Percentiles rank a stretch among this genome's conserved stretches.
Evolutionary conservation across 2,888 invertebrate species (phyloP).

Genomic region (Stenurella melanura): DNA sequence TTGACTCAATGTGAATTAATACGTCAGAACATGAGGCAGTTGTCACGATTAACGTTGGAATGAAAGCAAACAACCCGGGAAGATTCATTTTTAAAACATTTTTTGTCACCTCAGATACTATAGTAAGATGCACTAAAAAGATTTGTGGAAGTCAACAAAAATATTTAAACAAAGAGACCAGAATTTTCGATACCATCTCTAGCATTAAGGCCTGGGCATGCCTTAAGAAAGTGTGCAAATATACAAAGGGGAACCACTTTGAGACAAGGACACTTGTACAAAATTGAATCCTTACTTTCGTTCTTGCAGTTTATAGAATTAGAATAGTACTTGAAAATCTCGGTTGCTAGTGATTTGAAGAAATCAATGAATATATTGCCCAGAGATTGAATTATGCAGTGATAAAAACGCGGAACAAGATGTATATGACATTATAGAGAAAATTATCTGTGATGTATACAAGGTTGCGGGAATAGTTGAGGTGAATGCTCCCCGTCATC

Average conservation of each 20-base stretch:
- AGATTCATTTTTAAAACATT: neutral
- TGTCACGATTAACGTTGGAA: slow-evolving; percentile 33
- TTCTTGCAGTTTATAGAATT: slow-evolving; percentile 41
- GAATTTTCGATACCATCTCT: slow-evolving; percentile 41
- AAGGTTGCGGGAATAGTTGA: no score
- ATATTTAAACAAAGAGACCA: slow-evolving; percentile 11
- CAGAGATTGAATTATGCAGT: slow-evolving; percentile 15
- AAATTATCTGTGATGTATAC: no score
- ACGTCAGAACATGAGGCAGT: slow-evolving; percentile 46
- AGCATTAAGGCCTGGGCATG: slow-evolving; percentile 44
- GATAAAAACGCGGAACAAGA: no score
- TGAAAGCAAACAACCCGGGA: neutral
- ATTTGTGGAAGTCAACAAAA: neutral
- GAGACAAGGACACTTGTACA: slow-evolving; percentile 29
- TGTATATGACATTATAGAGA: no score
- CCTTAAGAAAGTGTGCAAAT: slow-evolving; percentile 43
- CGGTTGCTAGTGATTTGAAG: slow-evolving; percentile 46
- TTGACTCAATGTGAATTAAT: slow-evolving; percentile 44
- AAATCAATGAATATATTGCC: slow-evolving; percentile 45
- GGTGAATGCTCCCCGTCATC: no score
- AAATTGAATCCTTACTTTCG: slow-evolving; percentile 23
- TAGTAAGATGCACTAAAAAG: neutral
- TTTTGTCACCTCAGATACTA: neutral
- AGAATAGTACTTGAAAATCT: slow-evolving; percentile 44
- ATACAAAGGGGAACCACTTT: slow-evolving; percentile 42